Evolutionary conservation across 2,888 invertebrate genomes (phyloP).

Genomic region (Lithophane semibrunnea): DNA sequence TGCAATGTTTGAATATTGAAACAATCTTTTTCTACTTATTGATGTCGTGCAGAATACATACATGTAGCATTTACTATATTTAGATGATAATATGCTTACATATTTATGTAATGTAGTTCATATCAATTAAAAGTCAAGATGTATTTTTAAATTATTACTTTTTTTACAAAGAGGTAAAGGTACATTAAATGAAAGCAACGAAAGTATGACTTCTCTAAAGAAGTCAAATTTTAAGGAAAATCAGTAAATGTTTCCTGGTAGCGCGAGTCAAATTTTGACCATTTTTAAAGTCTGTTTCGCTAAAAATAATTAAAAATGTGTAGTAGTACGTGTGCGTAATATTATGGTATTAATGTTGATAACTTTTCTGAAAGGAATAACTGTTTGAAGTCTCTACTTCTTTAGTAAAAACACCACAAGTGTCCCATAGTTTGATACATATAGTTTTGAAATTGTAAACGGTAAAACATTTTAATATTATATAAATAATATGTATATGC

Average conservation of each 20-base stretch:
- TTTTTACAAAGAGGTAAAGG: neutral
- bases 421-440: constrained; percentile 31
- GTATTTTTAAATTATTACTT: neutral
- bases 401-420: constrained; percentile 51
- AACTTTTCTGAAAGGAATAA: neutral
- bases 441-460: constrained; percentile 58
- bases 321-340: neutral
- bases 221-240: neutral
- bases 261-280: neutral
- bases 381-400: neutral
- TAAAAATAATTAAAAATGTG: neutral
- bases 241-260: neutral
- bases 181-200: neutral
- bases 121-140: constrained; percentile 13
- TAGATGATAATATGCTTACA: constrained; percentile 16
- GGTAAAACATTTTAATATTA: constrained; percentile 58
- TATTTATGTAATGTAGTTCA: constrained; percentile 13
- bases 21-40: neutral
- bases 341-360: neutral
- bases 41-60: constrained; percentile 17
- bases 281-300: constrained; percentile 1
- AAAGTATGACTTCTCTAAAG: neutral
- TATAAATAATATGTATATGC: constrained; percentile 67
- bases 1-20: constrained; percentile 4
- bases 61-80: constrained; percentile 17